Percentiles rank a stretch among this genome's conserved stretches.
phyloP scores from a whole-genome alignment of 1,140 invertebrate species.

The Maconellicoccus hirsutus region DNA sequence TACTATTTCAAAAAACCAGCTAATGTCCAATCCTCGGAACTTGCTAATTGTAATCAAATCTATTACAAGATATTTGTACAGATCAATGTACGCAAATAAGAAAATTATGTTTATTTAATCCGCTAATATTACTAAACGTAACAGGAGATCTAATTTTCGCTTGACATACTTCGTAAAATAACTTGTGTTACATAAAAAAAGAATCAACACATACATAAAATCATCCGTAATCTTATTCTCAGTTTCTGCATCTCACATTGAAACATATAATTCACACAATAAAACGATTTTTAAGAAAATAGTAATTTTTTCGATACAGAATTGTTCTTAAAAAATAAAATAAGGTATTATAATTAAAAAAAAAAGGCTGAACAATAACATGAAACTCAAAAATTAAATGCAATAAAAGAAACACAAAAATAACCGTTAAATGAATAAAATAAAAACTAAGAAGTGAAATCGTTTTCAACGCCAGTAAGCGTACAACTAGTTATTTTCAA shows the following conservation, averaged over 20 bases:
- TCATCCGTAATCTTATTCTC: not conserved
- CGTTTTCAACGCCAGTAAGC: not conserved
- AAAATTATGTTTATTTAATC: no score
- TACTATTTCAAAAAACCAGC: no score
- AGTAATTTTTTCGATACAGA: not conserved
- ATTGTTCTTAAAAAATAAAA: not conserved
- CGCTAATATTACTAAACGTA: no score
- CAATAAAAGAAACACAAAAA: not conserved
- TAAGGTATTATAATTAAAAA: not conserved
- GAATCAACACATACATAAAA: not conserved
- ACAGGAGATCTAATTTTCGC: no score
- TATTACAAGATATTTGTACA: not conserved
- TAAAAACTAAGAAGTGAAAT: not conserved
- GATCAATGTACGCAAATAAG: no score
- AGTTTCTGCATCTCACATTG: not conserved
- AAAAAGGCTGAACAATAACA: slow-evolving; percentile 2
- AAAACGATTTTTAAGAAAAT: not conserved
- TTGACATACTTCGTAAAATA: no score
- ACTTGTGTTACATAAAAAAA: not conserved
- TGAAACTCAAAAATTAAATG: not conserved
- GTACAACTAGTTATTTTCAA: not conserved
- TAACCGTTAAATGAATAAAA: not conserved
- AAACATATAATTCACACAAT: not conserved
- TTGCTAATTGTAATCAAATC: no score
- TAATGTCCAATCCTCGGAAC: no score